Percentiles rank a stretch among this genome's conserved stretches.
These are phyloP conservation scores for Macroramphosus scolopax DNA, from an alignment of 2,797 vertebrate species.

Conservation along the genomic window DNA sequence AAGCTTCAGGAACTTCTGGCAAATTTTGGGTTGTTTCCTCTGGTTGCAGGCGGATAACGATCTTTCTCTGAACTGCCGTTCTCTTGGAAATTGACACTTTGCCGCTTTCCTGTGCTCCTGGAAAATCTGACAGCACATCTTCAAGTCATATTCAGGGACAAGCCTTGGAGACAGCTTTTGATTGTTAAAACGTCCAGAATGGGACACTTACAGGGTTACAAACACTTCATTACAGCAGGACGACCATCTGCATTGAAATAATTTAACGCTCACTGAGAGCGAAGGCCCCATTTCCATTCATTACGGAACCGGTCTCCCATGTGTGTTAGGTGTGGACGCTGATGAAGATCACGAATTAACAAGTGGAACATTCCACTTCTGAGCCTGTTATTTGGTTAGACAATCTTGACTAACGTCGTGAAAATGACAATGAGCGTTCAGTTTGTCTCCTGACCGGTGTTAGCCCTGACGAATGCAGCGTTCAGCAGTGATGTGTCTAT, in stretches of 20 bases:
- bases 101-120: slow-evolving; percentile 11
- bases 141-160: background rate
- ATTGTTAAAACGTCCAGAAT: background rate
- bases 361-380: background rate
- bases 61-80: slow-evolving; percentile 13
- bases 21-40: slow-evolving; percentile 22
- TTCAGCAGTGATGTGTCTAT: no score
- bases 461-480: no score
- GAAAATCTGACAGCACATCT: slow-evolving; percentile 19
- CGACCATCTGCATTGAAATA: background rate
- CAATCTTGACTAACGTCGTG: no score
- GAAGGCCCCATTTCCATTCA: background rate
- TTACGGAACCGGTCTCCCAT: background rate
- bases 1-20: slow-evolving; percentile 23
- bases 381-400: background rate
- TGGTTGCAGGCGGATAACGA: slow-evolving; percentile 11
- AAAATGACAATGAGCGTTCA: no score
- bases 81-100: slow-evolving; percentile 29
- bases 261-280: background rate
- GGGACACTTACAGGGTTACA: slow-evolving; percentile 5
- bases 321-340: background rate
- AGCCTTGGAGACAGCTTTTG: background rate
- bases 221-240: background rate
- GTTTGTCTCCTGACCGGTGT: no score
- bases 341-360: background rate